Conservation (phyloP, 37 sponge, comb jelly and placozoan genomes). For the Beroe ovata region DNA sequence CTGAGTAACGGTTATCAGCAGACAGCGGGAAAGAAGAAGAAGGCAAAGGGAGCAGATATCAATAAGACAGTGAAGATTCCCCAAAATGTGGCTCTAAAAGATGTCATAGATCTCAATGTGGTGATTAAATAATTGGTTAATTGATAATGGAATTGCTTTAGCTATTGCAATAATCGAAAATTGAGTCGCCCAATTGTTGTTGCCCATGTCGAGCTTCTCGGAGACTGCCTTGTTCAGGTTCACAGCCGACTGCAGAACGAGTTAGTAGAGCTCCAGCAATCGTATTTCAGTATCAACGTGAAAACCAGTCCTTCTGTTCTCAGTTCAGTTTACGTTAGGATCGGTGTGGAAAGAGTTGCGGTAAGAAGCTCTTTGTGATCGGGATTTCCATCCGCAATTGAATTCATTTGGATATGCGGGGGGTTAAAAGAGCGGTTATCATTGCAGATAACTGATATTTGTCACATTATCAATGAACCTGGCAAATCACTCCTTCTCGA, state of each 20-base stretch:
- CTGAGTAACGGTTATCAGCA: neutral
- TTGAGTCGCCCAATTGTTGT: too few species aligned
- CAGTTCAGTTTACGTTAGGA: neutral
- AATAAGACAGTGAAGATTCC: neutral
- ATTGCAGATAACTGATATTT: conserved; percentile 32
- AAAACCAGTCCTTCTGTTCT: conserved; percentile 21
- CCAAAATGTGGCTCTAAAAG: neutral
- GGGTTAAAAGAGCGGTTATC: neutral
- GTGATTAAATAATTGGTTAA: too few species aligned
- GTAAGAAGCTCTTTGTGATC: too few species aligned
- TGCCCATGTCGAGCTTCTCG: too few species aligned
- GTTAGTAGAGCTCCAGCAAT: neutral
- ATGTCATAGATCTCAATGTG: neutral
- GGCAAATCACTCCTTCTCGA: conserved; percentile 31
- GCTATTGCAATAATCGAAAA: too few species aligned
- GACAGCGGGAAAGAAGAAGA: neutral
- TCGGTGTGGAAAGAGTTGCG: conserved; percentile 10
- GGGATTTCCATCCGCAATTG: neutral
- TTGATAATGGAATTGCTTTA: too few species aligned
- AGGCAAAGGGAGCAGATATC: neutral
- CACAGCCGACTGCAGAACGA: neutral
- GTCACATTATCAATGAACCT: neutral
- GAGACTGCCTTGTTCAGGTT: too few species aligned
- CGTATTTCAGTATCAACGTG: neutral
- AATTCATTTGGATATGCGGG: neutral